phyloP scores from a whole-genome alignment of 2,113 vertebrate species.

The Psephotus haematonotus region DNA sequence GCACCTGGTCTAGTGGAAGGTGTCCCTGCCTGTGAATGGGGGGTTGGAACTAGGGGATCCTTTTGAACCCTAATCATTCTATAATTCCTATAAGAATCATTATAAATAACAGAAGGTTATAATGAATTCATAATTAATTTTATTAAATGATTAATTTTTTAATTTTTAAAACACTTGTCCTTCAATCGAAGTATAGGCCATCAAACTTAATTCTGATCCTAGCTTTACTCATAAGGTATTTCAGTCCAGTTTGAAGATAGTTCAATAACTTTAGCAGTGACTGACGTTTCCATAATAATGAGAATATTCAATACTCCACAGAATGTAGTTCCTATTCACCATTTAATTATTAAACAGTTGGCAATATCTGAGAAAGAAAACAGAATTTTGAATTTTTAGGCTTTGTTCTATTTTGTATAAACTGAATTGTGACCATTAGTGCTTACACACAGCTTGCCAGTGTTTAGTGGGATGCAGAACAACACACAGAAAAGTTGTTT shows the following conservation, averaged over 20 bases:
- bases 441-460: not conserved
- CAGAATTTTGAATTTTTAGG: not conserved
- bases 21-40: not conserved
- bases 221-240: not conserved
- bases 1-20: not conserved
- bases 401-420: not conserved
- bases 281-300: not conserved
- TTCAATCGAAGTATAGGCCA: not conserved
- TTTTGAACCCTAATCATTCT: not conserved
- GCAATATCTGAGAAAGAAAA: not conserved
- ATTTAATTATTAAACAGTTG: not conserved
- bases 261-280: not conserved
- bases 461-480: not conserved
- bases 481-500: not conserved
- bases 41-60: not conserved
- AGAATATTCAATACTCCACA: not conserved
- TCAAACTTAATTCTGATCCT: not conserved
- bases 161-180: not conserved
- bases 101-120: not conserved
- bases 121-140: not conserved
- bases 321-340: not conserved
- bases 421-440: not conserved
- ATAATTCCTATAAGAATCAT: not conserved
- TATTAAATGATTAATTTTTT: not conserved
- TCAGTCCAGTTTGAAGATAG: not conserved